Percentiles rank a stretch among this genome's conserved stretches.
Evolutionary conservation across 2,888 invertebrate genomes (phyloP).

Genomic region (Xestia xanthographa): DNA sequence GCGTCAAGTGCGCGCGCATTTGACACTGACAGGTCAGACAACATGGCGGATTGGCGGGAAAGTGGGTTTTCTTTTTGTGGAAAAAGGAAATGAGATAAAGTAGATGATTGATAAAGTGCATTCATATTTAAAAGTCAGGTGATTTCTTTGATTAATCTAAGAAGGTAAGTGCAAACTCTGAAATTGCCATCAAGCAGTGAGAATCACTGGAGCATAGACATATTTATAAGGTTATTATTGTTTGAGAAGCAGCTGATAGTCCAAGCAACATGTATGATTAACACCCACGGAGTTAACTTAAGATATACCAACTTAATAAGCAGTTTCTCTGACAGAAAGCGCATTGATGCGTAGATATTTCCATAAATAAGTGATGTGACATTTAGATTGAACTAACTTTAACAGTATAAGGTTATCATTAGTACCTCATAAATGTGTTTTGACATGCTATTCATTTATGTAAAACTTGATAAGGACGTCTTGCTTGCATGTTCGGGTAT

Average conservation of each 20-base stretch:
- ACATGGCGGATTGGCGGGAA: slow-evolving; percentile 68
- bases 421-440: slow-evolving; percentile 1
- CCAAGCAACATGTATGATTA: slow-evolving; percentile 26
- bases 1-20: slow-evolving; percentile 66
- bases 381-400: slow-evolving; percentile 16
- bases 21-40: slow-evolving; percentile 68
- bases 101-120: not conserved
- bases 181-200: not conserved
- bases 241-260: slow-evolving; percentile 22
- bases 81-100: slow-evolving; percentile 9
- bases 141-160: not conserved
- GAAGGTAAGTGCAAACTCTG: too few relatives aligned
- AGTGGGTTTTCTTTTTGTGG: slow-evolving; percentile 32
- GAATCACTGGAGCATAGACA: not conserved
- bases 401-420: slow-evolving; percentile 6
- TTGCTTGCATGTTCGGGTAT: not conserved
- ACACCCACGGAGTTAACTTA: slow-evolving; percentile 23
- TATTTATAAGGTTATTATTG: not conserved
- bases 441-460: not conserved
- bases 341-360: not conserved
- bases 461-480: not conserved
- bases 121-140: not conserved
- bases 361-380: slow-evolving; percentile 29
- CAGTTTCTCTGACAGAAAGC: slow-evolving; percentile 8
- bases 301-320: slow-evolving; percentile 28